Percentiles rank a stretch among this genome's conserved stretches.
phyloP scores from a whole-genome alignment of 2,888 invertebrate species.

The Orthosia gracilis region DNA sequence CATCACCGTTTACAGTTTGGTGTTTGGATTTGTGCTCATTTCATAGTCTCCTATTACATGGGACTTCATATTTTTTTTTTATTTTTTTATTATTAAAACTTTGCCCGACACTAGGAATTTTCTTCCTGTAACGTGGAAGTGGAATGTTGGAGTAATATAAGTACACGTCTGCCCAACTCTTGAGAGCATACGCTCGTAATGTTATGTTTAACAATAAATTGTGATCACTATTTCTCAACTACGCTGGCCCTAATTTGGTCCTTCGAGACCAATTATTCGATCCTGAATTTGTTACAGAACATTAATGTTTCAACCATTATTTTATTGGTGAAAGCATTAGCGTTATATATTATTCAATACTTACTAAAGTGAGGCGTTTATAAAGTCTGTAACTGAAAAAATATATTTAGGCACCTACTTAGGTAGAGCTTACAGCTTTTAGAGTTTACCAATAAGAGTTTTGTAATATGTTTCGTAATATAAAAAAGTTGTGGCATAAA shows the following conservation, averaged over 20 bases:
- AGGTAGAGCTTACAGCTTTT: constrained; percentile 6
- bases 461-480: constrained; percentile 17
- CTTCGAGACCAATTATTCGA: constrained; percentile 1
- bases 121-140: no score
- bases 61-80: no score
- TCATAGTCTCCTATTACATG: no score
- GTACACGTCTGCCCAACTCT: neutral
- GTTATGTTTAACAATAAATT: neutral
- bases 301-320: neutral
- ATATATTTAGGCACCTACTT: neutral
- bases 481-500: neutral
- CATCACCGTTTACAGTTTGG: no score
- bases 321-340: constrained; percentile 12
- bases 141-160: no score
- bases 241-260: neutral
- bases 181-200: neutral
- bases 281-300: neutral
- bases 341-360: constrained; percentile 36
- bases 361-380: constrained; percentile 20
- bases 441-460: constrained; percentile 12
- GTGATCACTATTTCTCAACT: neutral
- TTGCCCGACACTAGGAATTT: no score
- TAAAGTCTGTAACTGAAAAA: constrained; percentile 19
- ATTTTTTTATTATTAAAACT: no score
- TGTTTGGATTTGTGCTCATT: no score